A percentile compares a stretch with the other conserved stretches of the same genome.
Evolutionary conservation across 1,140 invertebrate species (phyloP).

Genomic region (Lamellibrachia luymesi): DNA sequence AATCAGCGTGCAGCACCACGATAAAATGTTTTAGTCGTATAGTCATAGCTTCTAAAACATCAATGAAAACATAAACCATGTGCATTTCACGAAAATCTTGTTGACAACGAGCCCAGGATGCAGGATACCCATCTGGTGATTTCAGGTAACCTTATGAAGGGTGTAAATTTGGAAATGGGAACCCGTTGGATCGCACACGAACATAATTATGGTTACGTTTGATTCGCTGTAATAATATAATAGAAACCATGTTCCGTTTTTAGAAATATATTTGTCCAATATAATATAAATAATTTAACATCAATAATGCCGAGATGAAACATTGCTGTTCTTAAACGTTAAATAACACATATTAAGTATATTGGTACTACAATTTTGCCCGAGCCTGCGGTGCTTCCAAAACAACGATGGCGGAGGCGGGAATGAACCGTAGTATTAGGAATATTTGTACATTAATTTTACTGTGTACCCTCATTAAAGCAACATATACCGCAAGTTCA

Average conservation of each 20-base stretch:
- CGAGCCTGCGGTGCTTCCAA: slow-evolving; percentile 2
- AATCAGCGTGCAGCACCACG: no score
- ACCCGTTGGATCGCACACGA: not conserved
- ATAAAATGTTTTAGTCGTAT: no score
- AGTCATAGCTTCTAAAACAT: no score
- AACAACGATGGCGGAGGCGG: not conserved
- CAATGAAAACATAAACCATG: no score
- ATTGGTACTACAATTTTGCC: not conserved
- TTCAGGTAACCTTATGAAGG: not conserved
- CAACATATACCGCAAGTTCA: not conserved
- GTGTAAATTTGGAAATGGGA: not conserved
- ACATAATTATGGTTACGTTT: not conserved
- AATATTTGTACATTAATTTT: slow-evolving; percentile 8
- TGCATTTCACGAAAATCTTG: no score
- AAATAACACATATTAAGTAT: not conserved
- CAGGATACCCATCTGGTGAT: no score
- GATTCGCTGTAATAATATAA: not conserved
- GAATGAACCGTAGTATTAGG: not conserved
- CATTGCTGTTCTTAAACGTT: not conserved
- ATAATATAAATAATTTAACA: not conserved
- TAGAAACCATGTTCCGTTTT: not conserved
- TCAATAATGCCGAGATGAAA: not conserved
- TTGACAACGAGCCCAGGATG: no score
- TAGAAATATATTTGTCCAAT: not conserved
- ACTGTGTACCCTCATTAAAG: not conserved